These are phyloP conservation scores for Tetragonisca angustula DNA, from an alignment of 2,888 invertebrate genomes.

Conservation along the genomic window DNA sequence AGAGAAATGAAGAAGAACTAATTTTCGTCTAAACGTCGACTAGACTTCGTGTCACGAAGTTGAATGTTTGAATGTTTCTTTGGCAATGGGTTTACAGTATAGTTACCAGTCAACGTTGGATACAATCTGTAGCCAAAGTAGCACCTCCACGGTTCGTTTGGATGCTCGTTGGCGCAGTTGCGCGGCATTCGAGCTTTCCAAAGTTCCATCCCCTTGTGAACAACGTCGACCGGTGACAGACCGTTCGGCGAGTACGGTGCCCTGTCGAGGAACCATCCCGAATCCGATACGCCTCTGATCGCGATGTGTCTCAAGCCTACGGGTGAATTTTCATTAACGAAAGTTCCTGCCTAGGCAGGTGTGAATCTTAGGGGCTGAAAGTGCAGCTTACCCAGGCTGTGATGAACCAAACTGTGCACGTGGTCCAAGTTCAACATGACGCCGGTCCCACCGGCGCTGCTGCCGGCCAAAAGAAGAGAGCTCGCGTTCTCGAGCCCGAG, in stretches of 20 bases:
- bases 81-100: slow-evolving; percentile 56
- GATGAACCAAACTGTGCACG: slow-evolving; percentile 89
- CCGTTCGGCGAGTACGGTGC: slow-evolving; percentile 89
- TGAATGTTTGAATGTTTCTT: neutral
- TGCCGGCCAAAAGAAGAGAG: slow-evolving; percentile 92
- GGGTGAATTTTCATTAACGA: neutral
- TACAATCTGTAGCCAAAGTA: slow-evolving; percentile 96
- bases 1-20: neutral
- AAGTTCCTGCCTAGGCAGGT: no score
- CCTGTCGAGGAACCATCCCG: slow-evolving; percentile 97
- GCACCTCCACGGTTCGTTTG: slow-evolving; percentile 93
- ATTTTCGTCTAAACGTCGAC: neutral
- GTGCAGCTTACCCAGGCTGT: slow-evolving; percentile 83
- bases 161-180: slow-evolving; percentile 89
- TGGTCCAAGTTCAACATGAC: slow-evolving; percentile 96
- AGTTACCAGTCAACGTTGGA: slow-evolving; percentile 91
- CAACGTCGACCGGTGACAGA: slow-evolving; percentile 87
- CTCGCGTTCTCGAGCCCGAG: slow-evolving; percentile 89
- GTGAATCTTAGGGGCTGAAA: no score
- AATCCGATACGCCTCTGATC: slow-evolving; percentile 95
- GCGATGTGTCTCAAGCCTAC: slow-evolving; percentile 85
- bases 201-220: slow-evolving; percentile 90
- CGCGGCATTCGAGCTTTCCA: slow-evolving; percentile 93
- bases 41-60: neutral
- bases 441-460: slow-evolving; percentile 97